Conservation (phyloP, 2,797 vertebrate genomes). For the Melanotaenia boesemani region DNA sequence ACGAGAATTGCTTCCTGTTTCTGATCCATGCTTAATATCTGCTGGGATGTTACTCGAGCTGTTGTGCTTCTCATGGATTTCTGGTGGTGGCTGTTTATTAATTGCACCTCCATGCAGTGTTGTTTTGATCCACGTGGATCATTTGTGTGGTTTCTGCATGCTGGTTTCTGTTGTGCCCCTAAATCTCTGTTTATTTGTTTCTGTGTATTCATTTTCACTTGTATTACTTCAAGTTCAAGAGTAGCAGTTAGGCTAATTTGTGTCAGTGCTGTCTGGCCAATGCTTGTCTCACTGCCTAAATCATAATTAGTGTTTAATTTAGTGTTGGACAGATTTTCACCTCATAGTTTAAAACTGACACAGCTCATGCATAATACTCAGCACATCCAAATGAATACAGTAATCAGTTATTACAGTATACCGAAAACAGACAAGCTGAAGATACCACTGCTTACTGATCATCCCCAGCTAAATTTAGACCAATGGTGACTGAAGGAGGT, state of each 20-base stretch:
- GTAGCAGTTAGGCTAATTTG: background rate
- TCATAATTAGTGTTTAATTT: background rate
- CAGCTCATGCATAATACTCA: background rate
- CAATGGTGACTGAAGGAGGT: too few relatives aligned
- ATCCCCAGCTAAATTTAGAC: too few relatives aligned
- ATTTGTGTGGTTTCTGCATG: background rate
- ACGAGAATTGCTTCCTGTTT: background rate
- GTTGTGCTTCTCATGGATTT: background rate
- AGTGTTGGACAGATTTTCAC: background rate
- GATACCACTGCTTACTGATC: too few relatives aligned
- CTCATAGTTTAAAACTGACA: background rate
- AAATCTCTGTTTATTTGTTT: background rate
- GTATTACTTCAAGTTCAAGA: background rate
- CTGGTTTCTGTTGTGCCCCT: background rate
- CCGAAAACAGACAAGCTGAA: too few relatives aligned
- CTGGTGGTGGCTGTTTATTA: background rate
- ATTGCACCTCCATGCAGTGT: background rate
- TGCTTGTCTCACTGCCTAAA: background rate
- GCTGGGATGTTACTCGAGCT: background rate
- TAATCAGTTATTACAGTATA: too few relatives aligned
- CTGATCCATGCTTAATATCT: slow-evolving; percentile 6
- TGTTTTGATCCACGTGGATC: background rate
- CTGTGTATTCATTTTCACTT: background rate
- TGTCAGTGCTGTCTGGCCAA: background rate
- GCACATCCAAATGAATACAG: background rate